These are phyloP conservation scores for Plutomurus gul DNA, from an alignment of 1,140 invertebrate genomes.

Conservation along the genomic window DNA sequence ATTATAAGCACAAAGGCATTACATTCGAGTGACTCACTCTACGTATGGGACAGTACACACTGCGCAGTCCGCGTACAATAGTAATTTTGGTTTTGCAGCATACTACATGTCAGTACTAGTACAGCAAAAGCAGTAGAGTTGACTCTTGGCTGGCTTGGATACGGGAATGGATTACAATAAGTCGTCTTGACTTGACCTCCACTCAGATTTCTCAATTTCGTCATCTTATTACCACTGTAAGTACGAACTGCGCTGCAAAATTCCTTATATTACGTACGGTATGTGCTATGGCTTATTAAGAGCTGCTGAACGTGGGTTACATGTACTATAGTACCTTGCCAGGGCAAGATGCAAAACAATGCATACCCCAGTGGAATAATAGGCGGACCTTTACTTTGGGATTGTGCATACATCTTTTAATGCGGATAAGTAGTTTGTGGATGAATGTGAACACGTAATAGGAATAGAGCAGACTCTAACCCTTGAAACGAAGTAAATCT, in stretches of 20 bases:
- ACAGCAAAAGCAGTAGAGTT: neutral
- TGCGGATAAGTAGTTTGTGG: neutral
- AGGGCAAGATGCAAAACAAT: neutral
- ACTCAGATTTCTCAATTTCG: neutral
- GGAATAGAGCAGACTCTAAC: neutral
- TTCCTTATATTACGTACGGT: neutral
- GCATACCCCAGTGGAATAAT: neutral
- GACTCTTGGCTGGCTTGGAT: neutral
- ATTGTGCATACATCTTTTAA: neutral
- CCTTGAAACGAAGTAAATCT: constrained; percentile 1
- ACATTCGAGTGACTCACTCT: no score
- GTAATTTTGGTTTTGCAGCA: no score
- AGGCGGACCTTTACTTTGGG: neutral
- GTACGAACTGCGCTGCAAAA: neutral
- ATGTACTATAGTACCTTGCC: no score
- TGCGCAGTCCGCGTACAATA: no score
- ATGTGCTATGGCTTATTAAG: no score
- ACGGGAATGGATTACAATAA: neutral
- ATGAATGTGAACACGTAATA: neutral
- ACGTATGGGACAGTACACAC: no score
- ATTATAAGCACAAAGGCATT: no score
- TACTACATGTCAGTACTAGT: no score
- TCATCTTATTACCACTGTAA: no score
- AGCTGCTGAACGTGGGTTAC: no score
- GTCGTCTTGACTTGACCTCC: constrained; percentile 6